Conservation (phyloP, 2,888 invertebrate genomes). For the Pimpla rufipes region DNA sequence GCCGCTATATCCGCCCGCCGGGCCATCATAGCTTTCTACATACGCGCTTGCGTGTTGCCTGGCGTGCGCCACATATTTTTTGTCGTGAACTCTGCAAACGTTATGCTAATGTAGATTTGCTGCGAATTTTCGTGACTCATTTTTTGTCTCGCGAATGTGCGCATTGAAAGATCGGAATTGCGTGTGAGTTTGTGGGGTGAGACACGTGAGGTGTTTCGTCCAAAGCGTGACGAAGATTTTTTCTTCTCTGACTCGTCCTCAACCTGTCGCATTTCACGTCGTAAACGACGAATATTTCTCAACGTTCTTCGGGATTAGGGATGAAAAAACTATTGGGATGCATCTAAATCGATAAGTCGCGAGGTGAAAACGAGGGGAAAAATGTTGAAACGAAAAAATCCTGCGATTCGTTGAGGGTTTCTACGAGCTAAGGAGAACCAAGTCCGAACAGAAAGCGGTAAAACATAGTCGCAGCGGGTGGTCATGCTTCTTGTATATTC, state of each 20-base stretch:
- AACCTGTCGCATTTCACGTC: not conserved
- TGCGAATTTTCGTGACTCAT: not conserved
- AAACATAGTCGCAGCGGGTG: slow-evolving; percentile 29
- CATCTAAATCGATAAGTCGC: slow-evolving; percentile 5
- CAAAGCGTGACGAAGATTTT: slow-evolving; percentile 33
- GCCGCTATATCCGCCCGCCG: slow-evolving; percentile 85
- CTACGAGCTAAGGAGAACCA: slow-evolving; percentile 23
- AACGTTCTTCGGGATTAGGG: not conserved
- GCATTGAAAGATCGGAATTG: slow-evolving; percentile 1
- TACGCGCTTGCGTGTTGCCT: slow-evolving; percentile 85
- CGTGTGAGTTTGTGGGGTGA: not conserved
- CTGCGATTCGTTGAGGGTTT: not conserved
- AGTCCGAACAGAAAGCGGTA: slow-evolving; percentile 35
- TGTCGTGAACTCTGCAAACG: slow-evolving; percentile 82
- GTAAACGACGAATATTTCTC: slow-evolving; percentile 9
- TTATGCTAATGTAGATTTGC: slow-evolving; percentile 13
- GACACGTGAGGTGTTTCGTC: not conserved
- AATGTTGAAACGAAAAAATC: not conserved
- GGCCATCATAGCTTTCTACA: slow-evolving; percentile 85
- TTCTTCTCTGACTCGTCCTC: not conserved
- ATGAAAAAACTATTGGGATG: slow-evolving; percentile 11
- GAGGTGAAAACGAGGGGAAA: not conserved
- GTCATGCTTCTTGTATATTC: slow-evolving; percentile 65
- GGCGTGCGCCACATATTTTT: slow-evolving; percentile 85
- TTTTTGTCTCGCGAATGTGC: slow-evolving; percentile 3